Conservation (phyloP, 2,113 vertebrate genomes). For the Alligator mississippiensis region DNA sequence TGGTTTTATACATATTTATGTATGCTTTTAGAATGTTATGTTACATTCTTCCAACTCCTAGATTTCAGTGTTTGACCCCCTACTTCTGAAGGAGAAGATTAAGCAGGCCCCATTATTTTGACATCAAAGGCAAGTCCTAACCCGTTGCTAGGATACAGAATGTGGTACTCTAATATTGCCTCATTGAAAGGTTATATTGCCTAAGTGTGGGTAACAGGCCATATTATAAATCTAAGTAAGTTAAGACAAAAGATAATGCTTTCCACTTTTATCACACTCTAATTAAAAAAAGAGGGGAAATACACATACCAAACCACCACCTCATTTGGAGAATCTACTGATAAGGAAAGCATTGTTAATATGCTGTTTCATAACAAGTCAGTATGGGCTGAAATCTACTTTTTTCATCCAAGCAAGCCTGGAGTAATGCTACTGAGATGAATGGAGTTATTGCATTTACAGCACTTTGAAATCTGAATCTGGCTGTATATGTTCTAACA, state of each 20-base stretch:
- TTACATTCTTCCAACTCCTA: neutral
- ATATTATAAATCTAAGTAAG: conserved; percentile 45
- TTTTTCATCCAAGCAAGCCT: conserved; percentile 42
- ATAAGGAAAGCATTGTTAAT: conserved; percentile 55
- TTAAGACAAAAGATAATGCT: conserved; percentile 43
- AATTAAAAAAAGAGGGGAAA: conserved; percentile 58
- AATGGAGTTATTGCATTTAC: neutral
- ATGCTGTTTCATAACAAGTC: conserved; percentile 52
- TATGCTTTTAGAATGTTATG: neutral
- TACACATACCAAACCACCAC: conserved; percentile 27
- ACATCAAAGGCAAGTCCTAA: conserved; percentile 64
- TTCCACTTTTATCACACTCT: conserved; percentile 32
- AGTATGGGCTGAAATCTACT: conserved; percentile 39
- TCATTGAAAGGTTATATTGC: conserved; percentile 55
- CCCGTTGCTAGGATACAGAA: conserved; percentile 70
- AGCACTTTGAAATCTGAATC: neutral
- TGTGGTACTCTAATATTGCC: conserved; percentile 43
- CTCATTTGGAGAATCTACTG: conserved; percentile 32
- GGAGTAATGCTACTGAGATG: neutral
- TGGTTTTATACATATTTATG: neutral
- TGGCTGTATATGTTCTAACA: neutral
- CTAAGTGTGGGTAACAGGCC: conserved; percentile 34
- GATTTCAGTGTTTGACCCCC: conserved; percentile 35
- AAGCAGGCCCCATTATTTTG: conserved; percentile 64
- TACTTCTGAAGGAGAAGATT: conserved; percentile 50